Conservation (phyloP, 2,797 vertebrate species). For the Sebastes minor region DNA sequence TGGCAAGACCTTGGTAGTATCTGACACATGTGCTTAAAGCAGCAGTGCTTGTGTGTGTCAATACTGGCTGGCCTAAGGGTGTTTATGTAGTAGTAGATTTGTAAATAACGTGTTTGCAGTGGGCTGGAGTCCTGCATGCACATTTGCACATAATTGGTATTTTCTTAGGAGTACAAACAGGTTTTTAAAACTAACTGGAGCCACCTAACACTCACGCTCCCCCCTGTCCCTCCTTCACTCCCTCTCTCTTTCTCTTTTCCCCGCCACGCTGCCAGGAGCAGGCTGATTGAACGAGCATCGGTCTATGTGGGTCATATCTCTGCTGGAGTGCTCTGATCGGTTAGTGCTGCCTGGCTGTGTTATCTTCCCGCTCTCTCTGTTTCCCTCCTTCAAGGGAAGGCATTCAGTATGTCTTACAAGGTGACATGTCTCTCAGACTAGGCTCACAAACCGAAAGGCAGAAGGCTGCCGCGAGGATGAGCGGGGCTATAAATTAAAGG, state of each 20-base stretch:
- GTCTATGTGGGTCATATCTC: conserved; percentile 84
- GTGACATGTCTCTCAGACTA: conserved; percentile 68
- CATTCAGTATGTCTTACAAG: conserved; percentile 75
- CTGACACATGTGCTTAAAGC: background rate
- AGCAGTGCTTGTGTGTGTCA: background rate
- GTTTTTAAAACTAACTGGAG: conserved; percentile 39
- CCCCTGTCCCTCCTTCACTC: conserved; percentile 9
- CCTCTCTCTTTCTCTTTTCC: conserved; percentile 22
- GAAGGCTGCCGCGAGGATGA: conserved; percentile 28
- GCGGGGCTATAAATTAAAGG: conserved; percentile 45
- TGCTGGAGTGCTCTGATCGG: conserved; percentile 83
- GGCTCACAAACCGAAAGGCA: conserved; percentile 59
- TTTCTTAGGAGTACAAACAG: background rate
- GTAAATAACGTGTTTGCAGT: background rate
- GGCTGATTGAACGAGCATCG: conserved; percentile 82
- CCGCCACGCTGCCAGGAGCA: conserved; percentile 66
- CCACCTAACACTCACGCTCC: conserved; percentile 43
- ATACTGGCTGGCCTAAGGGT: background rate
- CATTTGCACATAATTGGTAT: background rate
- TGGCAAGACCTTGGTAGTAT: background rate
- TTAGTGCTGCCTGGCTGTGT: conserved; percentile 83
- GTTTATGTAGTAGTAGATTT: background rate
- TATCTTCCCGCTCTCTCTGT: conserved; percentile 74
- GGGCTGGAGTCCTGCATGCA: background rate
- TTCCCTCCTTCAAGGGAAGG: conserved; percentile 75